Evolutionary conservation across 2,888 invertebrate genomes (phyloP), one percentile per base, ranked within the genome.

Genomic region (Cotesia congregata): DNA sequence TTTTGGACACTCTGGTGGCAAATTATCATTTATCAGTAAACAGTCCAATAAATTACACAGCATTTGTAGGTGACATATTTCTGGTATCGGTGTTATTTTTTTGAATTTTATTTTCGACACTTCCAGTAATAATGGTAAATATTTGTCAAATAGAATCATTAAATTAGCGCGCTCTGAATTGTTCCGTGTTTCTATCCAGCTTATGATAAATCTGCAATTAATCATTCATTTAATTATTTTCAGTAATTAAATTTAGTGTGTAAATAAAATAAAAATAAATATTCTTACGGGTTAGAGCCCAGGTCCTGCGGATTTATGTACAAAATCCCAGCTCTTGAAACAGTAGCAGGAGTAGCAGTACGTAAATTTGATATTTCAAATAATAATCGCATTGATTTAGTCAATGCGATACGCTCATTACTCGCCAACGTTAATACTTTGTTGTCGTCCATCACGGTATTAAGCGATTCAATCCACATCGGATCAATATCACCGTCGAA

Each of bases 401-500:
- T 97, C 72, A 98, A 90, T 0, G 98, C 96, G 77, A 98, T 98
- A 74, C 98, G 93, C 90, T 98, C 98, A 86, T 98, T 98, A 89
- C 97, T 97, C 5, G 98, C 98, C 82, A 98, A 90, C 0, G 98
- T 98, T 80, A 98, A 88, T 5, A 94, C 95, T 91, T 98, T 98
- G 89, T 98, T 98, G 87, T 98, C 98, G 88, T 98, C 98, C 98
- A 98, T 98, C 17, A 98, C 94, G 2, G 98, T 98, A 87, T 98
- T 98, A 40, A 98, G 91, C 50, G 97, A 97, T 90, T 98, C 98
- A 85, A 98, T 98, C 98, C 98, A 98, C 97, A 98, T 98, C 0
- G 98, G 98, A 91, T 98, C 98, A 83, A 98, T 98, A 87, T 98
- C 98, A 17, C 98, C 98, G 89, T 98, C 98, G 68, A 97, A 92